These are phyloP conservation scores for Bolinopsis microptera DNA, from an alignment of 37 sponge, comb jelly and placozoan genomes.

Conservation along the genomic window DNA sequence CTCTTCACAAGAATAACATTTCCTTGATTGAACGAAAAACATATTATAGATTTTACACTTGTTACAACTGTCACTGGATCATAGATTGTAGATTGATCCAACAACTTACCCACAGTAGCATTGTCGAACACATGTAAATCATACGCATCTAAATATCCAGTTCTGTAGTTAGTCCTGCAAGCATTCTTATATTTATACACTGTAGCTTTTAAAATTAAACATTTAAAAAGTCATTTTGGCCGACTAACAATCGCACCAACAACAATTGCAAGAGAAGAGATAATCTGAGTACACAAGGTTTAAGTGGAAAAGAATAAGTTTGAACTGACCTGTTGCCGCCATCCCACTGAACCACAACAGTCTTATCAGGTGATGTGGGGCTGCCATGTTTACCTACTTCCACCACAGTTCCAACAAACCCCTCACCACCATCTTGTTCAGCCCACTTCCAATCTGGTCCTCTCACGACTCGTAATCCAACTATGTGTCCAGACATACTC, in stretches of 20 bases:
- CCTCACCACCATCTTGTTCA: slow-evolving; percentile 85
- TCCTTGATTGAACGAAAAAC: no score
- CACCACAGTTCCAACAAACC: slow-evolving; percentile 79
- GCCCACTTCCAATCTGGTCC: slow-evolving; percentile 89
- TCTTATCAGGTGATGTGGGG: slow-evolving; percentile 61
- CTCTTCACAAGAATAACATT: no score
- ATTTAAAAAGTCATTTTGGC: no score
- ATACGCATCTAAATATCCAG: not conserved
- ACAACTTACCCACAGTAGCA: not conserved
- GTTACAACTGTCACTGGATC: no score
- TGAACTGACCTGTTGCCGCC: slow-evolving; percentile 68
- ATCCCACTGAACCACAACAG: slow-evolving; percentile 88
- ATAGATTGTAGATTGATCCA: no score
- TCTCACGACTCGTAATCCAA: slow-evolving; percentile 78
- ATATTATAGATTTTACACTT: no score
- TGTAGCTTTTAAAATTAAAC: no score
- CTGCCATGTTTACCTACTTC: slow-evolving; percentile 68
- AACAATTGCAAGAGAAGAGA: no score
- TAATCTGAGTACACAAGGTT: no score
- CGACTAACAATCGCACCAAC: no score
- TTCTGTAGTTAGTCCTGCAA: slow-evolving; percentile 26
- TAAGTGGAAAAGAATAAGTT: no score
- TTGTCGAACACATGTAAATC: slow-evolving; percentile 39
- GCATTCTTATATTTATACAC: no score
- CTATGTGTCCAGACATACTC: slow-evolving; percentile 20